Percentiles rank a stretch among this genome's conserved stretches.
phyloP scores from a whole-genome alignment of 2,888 invertebrate genomes.

The Drosophila conformis region DNA sequence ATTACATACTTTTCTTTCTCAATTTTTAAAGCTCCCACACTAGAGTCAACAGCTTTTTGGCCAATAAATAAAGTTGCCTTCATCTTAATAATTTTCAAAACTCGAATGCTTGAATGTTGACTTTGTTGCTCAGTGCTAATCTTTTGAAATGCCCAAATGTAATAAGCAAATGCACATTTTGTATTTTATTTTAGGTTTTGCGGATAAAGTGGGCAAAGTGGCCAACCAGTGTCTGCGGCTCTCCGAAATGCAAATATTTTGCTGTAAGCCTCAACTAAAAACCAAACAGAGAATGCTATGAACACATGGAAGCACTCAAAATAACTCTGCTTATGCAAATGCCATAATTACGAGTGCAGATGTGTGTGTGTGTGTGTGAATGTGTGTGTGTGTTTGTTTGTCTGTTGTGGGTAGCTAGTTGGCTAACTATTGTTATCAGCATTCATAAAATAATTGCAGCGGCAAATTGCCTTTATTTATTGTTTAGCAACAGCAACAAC shows the following conservation, averaged over 20 bases:
- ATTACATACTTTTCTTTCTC: background rate
- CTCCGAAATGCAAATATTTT: constrained; percentile 23
- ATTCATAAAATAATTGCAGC: constrained; percentile 78
- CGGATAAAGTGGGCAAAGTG: constrained; percentile 16
- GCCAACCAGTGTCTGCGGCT: constrained; percentile 25
- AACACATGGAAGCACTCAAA: constrained; percentile 33
- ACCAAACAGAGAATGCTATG: constrained; percentile 16
- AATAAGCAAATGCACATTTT: constrained; percentile 8
- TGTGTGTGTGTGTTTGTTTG: constrained; percentile 10
- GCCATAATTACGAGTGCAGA: constrained; percentile 1
- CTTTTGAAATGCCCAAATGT: background rate
- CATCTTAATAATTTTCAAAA: background rate
- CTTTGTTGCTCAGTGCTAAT: background rate
- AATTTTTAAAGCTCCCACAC: background rate
- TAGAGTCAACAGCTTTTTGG: background rate
- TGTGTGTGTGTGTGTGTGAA: constrained; percentile 6
- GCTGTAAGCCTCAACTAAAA: constrained; percentile 3
- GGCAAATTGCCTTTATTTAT: constrained; percentile 78
- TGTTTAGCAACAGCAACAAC: constrained; percentile 60
- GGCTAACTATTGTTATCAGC: constrained; percentile 68
- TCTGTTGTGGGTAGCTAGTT: constrained; percentile 44
- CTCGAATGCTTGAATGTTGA: background rate
- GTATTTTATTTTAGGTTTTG: constrained; percentile 26
- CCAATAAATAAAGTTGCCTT: background rate
- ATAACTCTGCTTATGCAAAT: constrained; percentile 18